These are phyloP conservation scores for Gymnogyps californianus DNA, from an alignment of 2,113 vertebrate species.

Conservation along the genomic window DNA sequence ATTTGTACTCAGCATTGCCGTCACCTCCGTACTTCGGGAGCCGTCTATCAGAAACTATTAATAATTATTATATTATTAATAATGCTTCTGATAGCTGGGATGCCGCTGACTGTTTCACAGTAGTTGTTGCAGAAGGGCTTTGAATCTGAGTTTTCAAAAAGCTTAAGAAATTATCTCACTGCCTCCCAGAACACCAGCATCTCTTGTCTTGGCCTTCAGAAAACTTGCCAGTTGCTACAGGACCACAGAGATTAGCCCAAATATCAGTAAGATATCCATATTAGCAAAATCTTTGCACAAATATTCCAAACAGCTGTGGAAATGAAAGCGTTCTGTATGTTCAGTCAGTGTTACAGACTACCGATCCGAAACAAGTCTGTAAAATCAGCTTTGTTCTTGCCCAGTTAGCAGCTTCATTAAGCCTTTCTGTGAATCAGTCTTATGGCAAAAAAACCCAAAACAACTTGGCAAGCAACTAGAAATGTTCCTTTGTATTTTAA, in stretches of 20 bases:
- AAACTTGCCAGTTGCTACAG: background rate
- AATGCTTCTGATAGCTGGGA: background rate
- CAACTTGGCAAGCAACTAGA: background rate
- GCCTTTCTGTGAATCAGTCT: background rate
- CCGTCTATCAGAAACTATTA: no score
- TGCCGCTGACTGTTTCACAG: background rate
- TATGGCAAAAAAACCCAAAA: fast-evolving
- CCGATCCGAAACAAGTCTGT: background rate
- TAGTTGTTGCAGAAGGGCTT: background rate
- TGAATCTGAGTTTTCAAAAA: background rate
- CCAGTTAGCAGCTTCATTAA: background rate
- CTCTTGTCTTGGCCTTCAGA: background rate
- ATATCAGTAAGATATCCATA: background rate
- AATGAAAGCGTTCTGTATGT: background rate
- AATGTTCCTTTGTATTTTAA: background rate
- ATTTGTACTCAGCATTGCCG: no score
- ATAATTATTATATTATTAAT: no score
- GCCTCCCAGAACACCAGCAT: background rate
- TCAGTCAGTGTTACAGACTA: background rate
- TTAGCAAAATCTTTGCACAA: background rate
- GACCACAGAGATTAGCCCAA: background rate
- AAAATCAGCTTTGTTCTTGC: background rate
- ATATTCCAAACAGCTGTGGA: background rate
- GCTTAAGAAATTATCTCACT: background rate
- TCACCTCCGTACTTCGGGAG: no score